A percentile compares a stretch with the other conserved stretches of the same genome.
These are phyloP conservation scores for Nanger granti DNA, from an alignment of 2,113 vertebrate species.

Conservation along the genomic window DNA sequence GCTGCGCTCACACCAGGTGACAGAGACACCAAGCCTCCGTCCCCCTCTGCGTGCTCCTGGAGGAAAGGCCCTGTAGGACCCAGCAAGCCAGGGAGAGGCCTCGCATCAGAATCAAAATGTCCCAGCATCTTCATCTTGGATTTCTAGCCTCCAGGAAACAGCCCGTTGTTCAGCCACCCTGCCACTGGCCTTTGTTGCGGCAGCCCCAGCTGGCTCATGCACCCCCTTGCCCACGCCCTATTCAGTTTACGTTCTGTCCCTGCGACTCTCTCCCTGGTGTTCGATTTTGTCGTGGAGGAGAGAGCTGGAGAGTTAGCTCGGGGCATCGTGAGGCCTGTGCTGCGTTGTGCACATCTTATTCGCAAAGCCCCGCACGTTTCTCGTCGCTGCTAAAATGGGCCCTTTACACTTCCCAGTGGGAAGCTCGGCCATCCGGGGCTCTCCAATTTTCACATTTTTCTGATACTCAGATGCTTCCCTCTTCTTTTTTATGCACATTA, in stretches of 20 bases:
- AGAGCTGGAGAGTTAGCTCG: background rate
- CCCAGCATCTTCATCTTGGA: background rate
- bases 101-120: background rate
- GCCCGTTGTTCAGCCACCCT: background rate
- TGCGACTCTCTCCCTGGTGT: background rate
- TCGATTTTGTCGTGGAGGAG: background rate
- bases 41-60: background rate
- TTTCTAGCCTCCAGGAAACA: background rate
- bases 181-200: background rate
- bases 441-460: background rate
- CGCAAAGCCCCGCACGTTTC: background rate
- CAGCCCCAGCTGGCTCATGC: background rate
- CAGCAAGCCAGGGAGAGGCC: background rate
- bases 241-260: background rate
- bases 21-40: background rate
- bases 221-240: background rate
- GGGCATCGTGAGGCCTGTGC: background rate
- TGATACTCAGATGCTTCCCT: background rate
- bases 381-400: background rate
- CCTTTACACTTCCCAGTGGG: background rate
- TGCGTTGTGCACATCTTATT: background rate
- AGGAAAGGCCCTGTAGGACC: background rate
- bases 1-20: background rate
- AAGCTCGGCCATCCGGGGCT: background rate
- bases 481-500: background rate